phyloP scores from a whole-genome alignment of 2,113 vertebrate genomes.

The Pteropus alecto region DNA sequence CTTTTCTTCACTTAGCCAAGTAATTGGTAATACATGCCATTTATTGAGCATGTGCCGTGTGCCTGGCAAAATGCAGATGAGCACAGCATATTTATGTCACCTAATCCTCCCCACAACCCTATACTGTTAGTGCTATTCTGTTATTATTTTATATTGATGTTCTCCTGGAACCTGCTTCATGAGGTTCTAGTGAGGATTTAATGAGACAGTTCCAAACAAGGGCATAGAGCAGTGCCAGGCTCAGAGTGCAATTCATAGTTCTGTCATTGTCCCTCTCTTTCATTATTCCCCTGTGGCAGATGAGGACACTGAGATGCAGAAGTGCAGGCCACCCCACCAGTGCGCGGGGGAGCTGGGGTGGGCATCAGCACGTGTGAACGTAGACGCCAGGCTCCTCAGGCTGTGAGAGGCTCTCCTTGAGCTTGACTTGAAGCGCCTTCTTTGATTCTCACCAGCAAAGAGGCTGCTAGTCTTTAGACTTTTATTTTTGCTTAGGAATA shows the following conservation, averaged over 20 bases:
- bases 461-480: not conserved
- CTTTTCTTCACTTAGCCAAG: not conserved
- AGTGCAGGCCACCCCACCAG: no score
- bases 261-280: not conserved
- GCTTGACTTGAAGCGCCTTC: not conserved
- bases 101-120: not conserved
- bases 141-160: not conserved
- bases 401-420: not conserved
- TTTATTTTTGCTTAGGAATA: not conserved
- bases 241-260: not conserved
- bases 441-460: not conserved
- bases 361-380: not conserved
- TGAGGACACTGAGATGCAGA: not conserved
- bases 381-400: not conserved
- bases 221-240: not conserved
- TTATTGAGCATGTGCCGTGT: not conserved
- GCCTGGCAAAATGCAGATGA: not conserved
- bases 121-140: not conserved
- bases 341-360: not conserved
- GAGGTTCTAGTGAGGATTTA: not conserved
- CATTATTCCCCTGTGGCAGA: not conserved
- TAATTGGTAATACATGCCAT: not conserved
- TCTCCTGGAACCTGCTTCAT: not conserved
- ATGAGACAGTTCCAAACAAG: not conserved
- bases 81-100: not conserved